Evolutionary conservation across 2,888 invertebrate genomes (phyloP), one percentile per base, ranked within the genome.

Genomic region (Silvanus unidentatus): DNA sequence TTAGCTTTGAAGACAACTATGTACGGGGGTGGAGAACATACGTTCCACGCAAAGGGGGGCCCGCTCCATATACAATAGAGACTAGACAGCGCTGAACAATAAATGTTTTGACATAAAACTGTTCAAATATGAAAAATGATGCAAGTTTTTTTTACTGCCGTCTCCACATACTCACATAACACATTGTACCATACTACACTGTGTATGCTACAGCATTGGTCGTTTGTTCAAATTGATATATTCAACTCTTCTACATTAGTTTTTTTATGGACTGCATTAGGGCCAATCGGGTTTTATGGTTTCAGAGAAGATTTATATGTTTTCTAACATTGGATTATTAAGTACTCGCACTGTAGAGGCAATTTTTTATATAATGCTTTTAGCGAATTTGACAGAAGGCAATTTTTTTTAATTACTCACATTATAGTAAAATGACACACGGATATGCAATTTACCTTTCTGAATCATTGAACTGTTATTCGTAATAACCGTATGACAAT

Each of bases 1-100:
- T 55, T 55, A 52, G 47, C 48, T 47, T 47, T 45, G 49, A 53
- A 45, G 48, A 47, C 45, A 48, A 34, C 44, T 39, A 16, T 45
- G 44, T 43, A 43, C 40, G 47, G 42, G 40, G 42, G 45, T 42
- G 32, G n/a, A 32, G 10, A 3, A 32, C 32, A 32, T 32, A 32
- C 32, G 32, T 12, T 32, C 3, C 32, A 32, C 11, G 32, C 10
- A n/a, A n/a, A n/a, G n/a, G 12, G 12, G 12, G 12, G 32, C 32
- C n/a, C 32, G 12, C 12, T 32, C 12, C 12, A 12, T 32, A n/a
- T 32, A 12, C 8, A 22, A 22, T 3, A 22, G 8, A 8, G 22
- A 22, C 22, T 32, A 16, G 39, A 11, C 5, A 11, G 10, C n/a
- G 32, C 32, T 38, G 32, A 10, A 47, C 47, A 44, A 47, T 48